Percentiles rank a stretch among this genome's conserved stretches.
Evolutionary conservation across 2,113 vertebrate species (phyloP).

Genomic region (Tenrec ecaudatus): DNA sequence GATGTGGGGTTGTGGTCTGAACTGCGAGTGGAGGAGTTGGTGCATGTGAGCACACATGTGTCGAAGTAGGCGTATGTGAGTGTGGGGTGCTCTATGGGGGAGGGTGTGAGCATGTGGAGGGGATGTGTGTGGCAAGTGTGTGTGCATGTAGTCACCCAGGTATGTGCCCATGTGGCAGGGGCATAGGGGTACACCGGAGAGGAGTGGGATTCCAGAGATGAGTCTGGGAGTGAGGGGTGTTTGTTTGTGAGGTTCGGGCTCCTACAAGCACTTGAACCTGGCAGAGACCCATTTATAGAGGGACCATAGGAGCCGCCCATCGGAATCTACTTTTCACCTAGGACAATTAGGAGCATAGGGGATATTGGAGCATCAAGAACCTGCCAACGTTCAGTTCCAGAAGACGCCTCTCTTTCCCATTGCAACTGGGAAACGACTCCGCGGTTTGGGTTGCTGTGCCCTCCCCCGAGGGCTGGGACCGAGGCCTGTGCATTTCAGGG

Average conservation of each 20-base stretch:
- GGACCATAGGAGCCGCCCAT: background rate
- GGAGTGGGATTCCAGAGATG: background rate
- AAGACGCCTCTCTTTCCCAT: background rate
- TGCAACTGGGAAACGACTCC: background rate
- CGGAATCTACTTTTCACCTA: background rate
- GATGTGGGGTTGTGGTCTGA: background rate
- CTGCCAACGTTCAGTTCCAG: background rate
- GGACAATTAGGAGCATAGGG: background rate
- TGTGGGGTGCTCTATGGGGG: background rate
- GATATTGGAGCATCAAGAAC: too few relatives aligned
- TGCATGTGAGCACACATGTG: background rate
- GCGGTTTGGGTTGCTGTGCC: background rate
- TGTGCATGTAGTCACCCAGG: background rate
- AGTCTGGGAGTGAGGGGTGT: background rate
- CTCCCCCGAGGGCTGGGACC: background rate
- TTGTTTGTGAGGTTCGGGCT: background rate
- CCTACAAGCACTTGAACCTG: background rate
- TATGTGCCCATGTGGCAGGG: too few relatives aligned
- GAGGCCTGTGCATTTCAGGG: fast-evolving
- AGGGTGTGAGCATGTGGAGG: background rate
- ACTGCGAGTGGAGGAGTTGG: too few relatives aligned
- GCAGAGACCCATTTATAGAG: background rate
- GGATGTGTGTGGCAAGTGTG: fast-evolving
- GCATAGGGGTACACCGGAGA: background rate
- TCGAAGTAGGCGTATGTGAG: background rate